phyloP scores from a whole-genome alignment of 2,888 invertebrate genomes.

The Crossocerus cetratus region DNA sequence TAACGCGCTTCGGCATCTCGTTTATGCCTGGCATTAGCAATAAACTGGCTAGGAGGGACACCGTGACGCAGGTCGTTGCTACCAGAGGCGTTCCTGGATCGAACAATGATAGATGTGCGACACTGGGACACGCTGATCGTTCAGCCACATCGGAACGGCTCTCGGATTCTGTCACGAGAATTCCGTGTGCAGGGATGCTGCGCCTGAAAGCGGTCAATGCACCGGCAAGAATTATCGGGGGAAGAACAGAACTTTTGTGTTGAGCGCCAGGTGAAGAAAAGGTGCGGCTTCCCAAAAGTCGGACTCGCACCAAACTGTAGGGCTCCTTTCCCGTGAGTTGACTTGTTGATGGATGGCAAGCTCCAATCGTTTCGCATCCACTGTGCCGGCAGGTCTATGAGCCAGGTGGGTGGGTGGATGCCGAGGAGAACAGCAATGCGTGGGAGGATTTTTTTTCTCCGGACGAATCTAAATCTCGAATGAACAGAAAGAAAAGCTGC shows the following conservation, averaged over 20 bases:
- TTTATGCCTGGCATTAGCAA: too few relatives aligned
- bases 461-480: too few relatives aligned
- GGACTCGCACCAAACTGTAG: constrained; percentile 12
- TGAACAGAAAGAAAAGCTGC: too few relatives aligned
- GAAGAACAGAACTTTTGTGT: constrained; percentile 28
- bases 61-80: background rate
- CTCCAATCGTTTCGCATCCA: constrained; percentile 31
- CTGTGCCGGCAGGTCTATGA: constrained; percentile 48
- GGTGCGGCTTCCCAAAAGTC: constrained; percentile 39
- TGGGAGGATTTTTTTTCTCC: constrained; percentile 22
- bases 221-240: constrained; percentile 6
- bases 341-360: constrained; percentile 50
- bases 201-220: background rate
- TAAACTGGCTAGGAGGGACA: too few relatives aligned
- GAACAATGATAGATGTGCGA: constrained; percentile 9
- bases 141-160: constrained; percentile 13
- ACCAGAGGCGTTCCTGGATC: constrained; percentile 12
- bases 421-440: constrained; percentile 55
- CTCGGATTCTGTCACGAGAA: constrained; percentile 10
- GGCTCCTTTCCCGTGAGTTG: constrained; percentile 32
- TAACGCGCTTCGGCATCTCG: too few relatives aligned
- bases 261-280: constrained; percentile 37
- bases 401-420: constrained; percentile 58
- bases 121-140: constrained; percentile 13
- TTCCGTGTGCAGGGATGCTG: background rate